phyloP scores from a whole-genome alignment of 2,113 vertebrate genomes.

The Pundamilia nyererei region DNA sequence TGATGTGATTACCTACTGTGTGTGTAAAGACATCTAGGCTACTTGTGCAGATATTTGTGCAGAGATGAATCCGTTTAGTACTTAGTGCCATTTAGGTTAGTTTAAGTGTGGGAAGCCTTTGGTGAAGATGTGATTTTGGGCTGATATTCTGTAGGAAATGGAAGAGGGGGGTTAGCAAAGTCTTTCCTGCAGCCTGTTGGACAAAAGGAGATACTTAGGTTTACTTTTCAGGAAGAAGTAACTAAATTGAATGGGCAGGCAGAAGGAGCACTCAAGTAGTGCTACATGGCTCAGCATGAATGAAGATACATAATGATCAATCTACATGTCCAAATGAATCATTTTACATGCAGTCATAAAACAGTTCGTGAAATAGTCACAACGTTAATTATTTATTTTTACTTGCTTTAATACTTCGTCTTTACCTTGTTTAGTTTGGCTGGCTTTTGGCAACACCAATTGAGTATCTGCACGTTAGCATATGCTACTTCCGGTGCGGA shows the following conservation, averaged over 20 bases:
- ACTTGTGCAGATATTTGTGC: background rate
- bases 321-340: background rate
- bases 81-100: background rate
- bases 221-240: background rate
- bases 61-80: background rate
- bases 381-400: background rate
- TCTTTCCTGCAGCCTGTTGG: background rate
- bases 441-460: background rate
- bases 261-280: background rate
- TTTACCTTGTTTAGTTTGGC: background rate
- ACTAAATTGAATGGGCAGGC: background rate
- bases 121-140: background rate
- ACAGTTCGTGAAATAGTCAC: background rate
- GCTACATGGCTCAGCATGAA: background rate
- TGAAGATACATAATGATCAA: background rate
- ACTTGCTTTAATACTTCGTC: background rate
- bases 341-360: background rate
- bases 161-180: background rate
- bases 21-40: background rate
- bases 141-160: background rate
- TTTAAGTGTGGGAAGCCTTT: background rate
- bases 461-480: too few relatives aligned
- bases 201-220: background rate
- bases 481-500: too few relatives aligned
- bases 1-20: background rate